Conservation (phyloP, 2,797 vertebrate species). For the Semotilus atromaculatus region DNA sequence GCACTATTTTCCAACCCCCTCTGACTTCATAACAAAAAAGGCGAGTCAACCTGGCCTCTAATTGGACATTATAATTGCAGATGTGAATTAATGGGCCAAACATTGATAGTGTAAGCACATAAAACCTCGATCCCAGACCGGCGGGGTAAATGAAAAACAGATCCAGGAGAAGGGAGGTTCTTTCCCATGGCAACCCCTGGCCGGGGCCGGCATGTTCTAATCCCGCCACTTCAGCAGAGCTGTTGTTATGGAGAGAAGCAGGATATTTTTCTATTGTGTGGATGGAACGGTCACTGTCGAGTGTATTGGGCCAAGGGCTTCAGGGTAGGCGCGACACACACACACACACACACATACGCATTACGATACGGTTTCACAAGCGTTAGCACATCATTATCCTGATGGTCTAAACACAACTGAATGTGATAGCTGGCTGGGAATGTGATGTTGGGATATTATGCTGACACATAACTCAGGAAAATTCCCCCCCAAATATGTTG, state of each 20-base stretch:
- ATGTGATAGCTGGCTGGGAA: constrained; percentile 25
- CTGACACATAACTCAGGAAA: constrained; percentile 3
- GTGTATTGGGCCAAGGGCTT: constrained; percentile 19
- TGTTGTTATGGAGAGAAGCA: constrained; percentile 51
- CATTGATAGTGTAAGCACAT: constrained; percentile 66
- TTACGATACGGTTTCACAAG: constrained; percentile 16
- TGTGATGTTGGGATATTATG: constrained; percentile 21
- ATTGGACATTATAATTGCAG: constrained; percentile 63
- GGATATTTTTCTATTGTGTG: constrained; percentile 50
- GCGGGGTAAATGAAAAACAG: constrained; percentile 62
- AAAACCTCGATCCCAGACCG: constrained; percentile 59
- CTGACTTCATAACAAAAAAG: constrained; percentile 37
- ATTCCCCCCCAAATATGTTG: constrained; percentile 17
- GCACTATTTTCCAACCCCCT: constrained; percentile 43
- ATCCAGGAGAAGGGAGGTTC: constrained; percentile 46
- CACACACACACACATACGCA: neutral
- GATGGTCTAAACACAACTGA: constrained; percentile 27
- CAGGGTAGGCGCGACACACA: constrained; percentile 4
- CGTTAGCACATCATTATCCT: constrained; percentile 17
- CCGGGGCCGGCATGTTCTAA: constrained; percentile 48
- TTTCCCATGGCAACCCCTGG: constrained; percentile 60
- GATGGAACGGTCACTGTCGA: constrained; percentile 29
- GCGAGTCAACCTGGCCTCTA: constrained; percentile 55
- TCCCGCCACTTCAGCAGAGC: constrained; percentile 52
- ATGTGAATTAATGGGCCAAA: constrained; percentile 67